Conservation (phyloP, 2,113 vertebrate genomes). For the Hippocampus guttulatus region DNA sequence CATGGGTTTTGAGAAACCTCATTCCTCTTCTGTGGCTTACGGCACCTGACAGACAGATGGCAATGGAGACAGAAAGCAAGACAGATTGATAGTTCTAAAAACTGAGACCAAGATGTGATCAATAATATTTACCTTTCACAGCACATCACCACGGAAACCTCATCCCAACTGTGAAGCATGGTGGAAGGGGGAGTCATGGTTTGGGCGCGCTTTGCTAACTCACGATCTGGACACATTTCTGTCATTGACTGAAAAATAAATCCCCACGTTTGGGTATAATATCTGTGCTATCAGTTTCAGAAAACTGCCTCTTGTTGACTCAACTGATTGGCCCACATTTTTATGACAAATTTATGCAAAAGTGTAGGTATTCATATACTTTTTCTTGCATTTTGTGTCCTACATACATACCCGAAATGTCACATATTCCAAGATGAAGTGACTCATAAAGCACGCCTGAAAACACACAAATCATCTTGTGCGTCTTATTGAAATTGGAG, state of each 20-base stretch:
- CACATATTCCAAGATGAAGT: slow-evolving; percentile 36
- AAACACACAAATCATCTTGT: slow-evolving; percentile 30
- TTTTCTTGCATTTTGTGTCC: not conserved
- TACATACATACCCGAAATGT: slow-evolving; percentile 15
- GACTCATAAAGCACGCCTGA: slow-evolving; percentile 29
- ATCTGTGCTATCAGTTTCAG: too few relatives aligned
- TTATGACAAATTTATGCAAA: slow-evolving; percentile 8
- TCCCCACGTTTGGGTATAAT: too few relatives aligned
- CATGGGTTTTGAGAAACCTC: not conserved
- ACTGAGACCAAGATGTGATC: too few relatives aligned
- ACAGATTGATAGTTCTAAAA: too few relatives aligned
- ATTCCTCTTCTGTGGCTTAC: not conserved
- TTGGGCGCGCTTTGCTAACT: too few relatives aligned
- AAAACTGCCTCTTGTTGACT: slow-evolving; percentile 10
- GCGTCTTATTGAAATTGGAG: slow-evolving; percentile 40
- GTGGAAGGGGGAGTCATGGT: too few relatives aligned
- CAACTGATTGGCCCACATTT: not conserved
- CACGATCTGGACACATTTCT: too few relatives aligned
- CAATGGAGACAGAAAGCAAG: too few relatives aligned
- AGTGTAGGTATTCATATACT: not conserved
- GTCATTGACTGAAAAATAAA: too few relatives aligned
- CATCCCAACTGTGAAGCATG: too few relatives aligned
- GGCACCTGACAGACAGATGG: not conserved
- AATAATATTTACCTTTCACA: too few relatives aligned
- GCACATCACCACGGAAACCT: too few relatives aligned